Evolutionary conservation across 64 coral and sea anemone genomes (phyloP).

Genomic region (Hydrozoanthus tunicans): DNA sequence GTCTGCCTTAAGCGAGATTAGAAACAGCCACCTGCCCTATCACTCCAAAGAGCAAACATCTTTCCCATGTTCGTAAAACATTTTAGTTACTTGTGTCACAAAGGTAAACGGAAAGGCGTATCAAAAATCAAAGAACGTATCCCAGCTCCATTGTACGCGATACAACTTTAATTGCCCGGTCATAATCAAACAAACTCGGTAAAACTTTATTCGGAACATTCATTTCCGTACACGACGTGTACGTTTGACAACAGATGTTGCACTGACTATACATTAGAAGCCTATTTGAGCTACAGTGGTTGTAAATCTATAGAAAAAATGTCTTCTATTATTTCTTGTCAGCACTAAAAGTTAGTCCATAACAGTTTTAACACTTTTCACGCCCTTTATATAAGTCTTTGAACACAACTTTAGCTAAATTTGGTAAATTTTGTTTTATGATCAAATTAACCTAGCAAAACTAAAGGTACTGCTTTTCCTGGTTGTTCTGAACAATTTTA

Average conservation of each 20-base stretch:
- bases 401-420: too few relatives aligned
- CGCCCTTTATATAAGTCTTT: too few relatives aligned
- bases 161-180: constrained; percentile 11
- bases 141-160: constrained; percentile 11
- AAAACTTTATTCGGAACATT: background rate
- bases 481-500: too few relatives aligned
- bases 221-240: background rate
- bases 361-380: background rate
- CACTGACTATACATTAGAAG: background rate
- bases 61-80: constrained; percentile 52
- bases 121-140: constrained; percentile 29
- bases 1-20: constrained; percentile 42
- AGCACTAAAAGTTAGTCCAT: background rate
- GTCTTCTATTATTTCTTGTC: background rate
- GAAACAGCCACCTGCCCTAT: constrained; percentile 37
- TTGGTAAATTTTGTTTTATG: too few relatives aligned
- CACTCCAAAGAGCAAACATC: constrained; percentile 50
- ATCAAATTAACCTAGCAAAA: too few relatives aligned
- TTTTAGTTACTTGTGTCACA: constrained; percentile 25
- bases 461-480: too few relatives aligned
- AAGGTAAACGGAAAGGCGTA: constrained; percentile 31
- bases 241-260: background rate
- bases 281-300: background rate
- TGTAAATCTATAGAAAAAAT: background rate
- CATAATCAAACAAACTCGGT: background rate